phyloP scores from a whole-genome alignment of 2,113 vertebrate genomes.

The Calyptommatus sinebrachiatus region DNA sequence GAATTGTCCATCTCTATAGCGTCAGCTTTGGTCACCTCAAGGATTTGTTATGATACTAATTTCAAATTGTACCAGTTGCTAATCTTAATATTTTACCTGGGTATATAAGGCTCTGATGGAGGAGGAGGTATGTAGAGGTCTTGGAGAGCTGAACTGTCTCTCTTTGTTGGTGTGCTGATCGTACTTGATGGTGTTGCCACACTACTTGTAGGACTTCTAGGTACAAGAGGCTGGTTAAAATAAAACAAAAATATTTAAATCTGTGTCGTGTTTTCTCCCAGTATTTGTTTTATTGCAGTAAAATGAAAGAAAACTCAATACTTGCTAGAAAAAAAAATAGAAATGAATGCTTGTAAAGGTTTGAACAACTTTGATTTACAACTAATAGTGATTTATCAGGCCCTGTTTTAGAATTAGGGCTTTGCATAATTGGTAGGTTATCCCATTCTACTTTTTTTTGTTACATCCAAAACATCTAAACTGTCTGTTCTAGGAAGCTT shows the following conservation, averaged over 20 bases:
- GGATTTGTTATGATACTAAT: background rate
- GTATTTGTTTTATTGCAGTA: background rate
- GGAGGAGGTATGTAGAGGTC: conserved; percentile 97
- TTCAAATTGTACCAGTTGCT: background rate
- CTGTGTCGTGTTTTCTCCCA: conserved; percentile 44
- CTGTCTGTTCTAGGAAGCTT: background rate
- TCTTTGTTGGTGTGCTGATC: conserved; percentile 93
- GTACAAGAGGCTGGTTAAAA: conserved; percentile 90
- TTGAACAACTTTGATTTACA: background rate
- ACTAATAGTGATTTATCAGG: conserved; percentile 2
- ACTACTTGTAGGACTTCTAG: conserved; percentile 94
- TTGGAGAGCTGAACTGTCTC: conserved; percentile 93
- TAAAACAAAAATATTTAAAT: conserved; percentile 62
- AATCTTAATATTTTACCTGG: conserved; percentile 77
- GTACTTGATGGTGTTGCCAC: conserved; percentile 95
- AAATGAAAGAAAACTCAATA: background rate
- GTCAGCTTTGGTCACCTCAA: background rate
- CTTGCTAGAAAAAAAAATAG: conserved; percentile 5
- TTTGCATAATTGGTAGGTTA: conserved; percentile 2
- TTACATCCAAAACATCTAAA: background rate
- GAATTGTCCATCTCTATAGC: background rate
- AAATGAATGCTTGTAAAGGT: conserved; percentile 1
- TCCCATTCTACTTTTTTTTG: background rate
- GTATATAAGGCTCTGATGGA: conserved; percentile 90
- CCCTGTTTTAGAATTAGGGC: background rate